Evolutionary conservation across 2,888 invertebrate genomes (phyloP), one percentile per base, ranked within the genome.

Genomic region (Auanema freiburgensis): DNA sequence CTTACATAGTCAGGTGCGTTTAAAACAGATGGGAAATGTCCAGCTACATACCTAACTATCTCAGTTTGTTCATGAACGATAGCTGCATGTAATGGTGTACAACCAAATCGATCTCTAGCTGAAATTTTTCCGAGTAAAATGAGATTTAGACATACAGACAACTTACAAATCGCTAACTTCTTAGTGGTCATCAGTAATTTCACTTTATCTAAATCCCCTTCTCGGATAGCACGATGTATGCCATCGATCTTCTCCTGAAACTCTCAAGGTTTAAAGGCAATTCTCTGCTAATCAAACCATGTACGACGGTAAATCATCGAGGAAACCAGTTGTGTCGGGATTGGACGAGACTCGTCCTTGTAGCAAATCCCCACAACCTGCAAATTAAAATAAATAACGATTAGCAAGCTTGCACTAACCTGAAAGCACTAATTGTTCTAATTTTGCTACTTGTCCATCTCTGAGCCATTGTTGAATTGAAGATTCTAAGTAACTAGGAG

Each of bases 381-480:
- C n/a, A 33, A 57, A n/a, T 14, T 21, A 4, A 18, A 12, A 10
- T n/a, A 23, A 16, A 5, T 16, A 10, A 10, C 5, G 21, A 5
- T 46, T 46, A 3, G 6, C 46, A 16, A 16, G 16, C 46, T 46
- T 18, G 16, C 46, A 18, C 46, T 46, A 41, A 64, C 67, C 79
- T 11, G 78, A 79, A 1, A 81, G 67, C 24, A 81, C 79, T 42
- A 81, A 65, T 66, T 81, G 81, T 56, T 82, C 81, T 49, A 81
- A 59, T 59, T 81, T 81, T 33, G 78, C 77, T 46, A 83, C 44
- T 55, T 81, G 81, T 58, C 74, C 74, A 58, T 74, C 74, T 12
- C 72, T 63, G 79, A 93, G 92, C 94, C 94, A 95, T 87, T 93
- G 93, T 76, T 93, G 88, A 72, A 95, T 93, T 83, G 78, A 76